phyloP scores from a whole-genome alignment of 2,888 invertebrate species.

The Standfussiana lucernea region DNA sequence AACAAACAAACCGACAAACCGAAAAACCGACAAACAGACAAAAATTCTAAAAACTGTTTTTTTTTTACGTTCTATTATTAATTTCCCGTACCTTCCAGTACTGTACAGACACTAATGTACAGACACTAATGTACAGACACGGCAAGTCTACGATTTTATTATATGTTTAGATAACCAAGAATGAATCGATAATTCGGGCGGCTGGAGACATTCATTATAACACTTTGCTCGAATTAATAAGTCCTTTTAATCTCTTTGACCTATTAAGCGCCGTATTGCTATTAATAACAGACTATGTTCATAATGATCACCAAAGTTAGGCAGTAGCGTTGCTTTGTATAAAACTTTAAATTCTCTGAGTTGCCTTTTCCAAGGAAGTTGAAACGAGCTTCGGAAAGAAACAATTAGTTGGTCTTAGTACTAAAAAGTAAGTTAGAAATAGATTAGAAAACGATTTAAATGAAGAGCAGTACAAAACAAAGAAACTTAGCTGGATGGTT shows the following conservation, averaged over 20 bases:
- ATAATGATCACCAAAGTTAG: slow-evolving; percentile 9
- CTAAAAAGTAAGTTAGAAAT: slow-evolving; percentile 17
- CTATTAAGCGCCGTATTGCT: not conserved
- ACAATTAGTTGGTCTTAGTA: slow-evolving; percentile 16
- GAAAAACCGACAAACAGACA: too few species aligned
- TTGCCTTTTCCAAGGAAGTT: slow-evolving; percentile 19
- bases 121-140: too few species aligned
- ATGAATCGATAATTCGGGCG: not conserved
- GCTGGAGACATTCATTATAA: not conserved
- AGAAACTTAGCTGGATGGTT: not conserved
- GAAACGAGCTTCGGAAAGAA: slow-evolving; percentile 19
- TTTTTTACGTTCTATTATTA: too few species aligned
- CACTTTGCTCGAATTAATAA: not conserved
- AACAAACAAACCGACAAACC: too few species aligned
- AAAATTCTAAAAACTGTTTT: too few species aligned
- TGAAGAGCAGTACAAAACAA: not conserved
- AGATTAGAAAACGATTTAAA: slow-evolving; percentile 24
- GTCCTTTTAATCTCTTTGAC: not conserved
- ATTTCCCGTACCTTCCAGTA: too few species aligned
- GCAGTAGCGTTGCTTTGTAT: not conserved
- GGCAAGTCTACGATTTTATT: too few species aligned
- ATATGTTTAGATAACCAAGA: too few species aligned
- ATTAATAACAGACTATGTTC: not conserved
- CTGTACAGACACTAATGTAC: too few species aligned
- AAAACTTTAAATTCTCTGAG: slow-evolving; percentile 4